Evolutionary conservation across 2,797 vertebrate species (phyloP).

Genomic region (Leuciscus waleckii): DNA sequence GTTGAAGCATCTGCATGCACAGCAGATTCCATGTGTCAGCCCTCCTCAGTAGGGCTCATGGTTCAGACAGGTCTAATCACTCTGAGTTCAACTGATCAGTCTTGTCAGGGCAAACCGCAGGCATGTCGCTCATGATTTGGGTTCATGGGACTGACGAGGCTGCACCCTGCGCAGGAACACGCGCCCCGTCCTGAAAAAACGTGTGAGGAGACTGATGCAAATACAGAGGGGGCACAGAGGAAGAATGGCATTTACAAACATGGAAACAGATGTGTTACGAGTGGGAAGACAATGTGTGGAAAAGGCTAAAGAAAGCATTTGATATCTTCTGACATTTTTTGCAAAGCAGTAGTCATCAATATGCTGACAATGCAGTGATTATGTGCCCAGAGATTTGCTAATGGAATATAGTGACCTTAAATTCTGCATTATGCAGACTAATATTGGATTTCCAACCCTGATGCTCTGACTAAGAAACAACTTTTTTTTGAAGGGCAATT

Average conservation of each 20-base stretch:
- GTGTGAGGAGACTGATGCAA: conserved; percentile 46
- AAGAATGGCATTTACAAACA: neutral
- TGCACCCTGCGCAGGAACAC: conserved; percentile 64
- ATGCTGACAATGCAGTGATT: neutral
- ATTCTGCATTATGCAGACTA: conserved; percentile 26
- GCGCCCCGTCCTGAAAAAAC: neutral
- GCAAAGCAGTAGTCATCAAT: conserved; percentile 11
- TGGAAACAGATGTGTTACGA: conserved; percentile 9
- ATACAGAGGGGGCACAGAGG: neutral
- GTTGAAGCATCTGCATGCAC: conserved; percentile 35
- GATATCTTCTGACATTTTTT: conserved; percentile 17
- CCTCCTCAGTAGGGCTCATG: conserved; percentile 48
- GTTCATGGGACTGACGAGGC: conserved; percentile 70
- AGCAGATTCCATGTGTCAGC: conserved; percentile 43
- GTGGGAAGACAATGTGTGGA: neutral
- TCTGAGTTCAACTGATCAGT: conserved; percentile 43
- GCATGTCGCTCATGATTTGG: conserved; percentile 67
- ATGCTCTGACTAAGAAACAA: conserved; percentile 9
- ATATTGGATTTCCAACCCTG: conserved; percentile 12
- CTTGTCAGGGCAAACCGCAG: conserved; percentile 68
- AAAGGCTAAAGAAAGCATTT: conserved; percentile 1
- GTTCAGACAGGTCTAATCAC: conserved; percentile 34
- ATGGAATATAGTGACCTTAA: conserved; percentile 5
- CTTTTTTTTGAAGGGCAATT: neutral
- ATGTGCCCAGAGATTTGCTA: neutral